Conservation (phyloP, 2,888 invertebrate genomes). For the Cyrtodaria siliqua region DNA sequence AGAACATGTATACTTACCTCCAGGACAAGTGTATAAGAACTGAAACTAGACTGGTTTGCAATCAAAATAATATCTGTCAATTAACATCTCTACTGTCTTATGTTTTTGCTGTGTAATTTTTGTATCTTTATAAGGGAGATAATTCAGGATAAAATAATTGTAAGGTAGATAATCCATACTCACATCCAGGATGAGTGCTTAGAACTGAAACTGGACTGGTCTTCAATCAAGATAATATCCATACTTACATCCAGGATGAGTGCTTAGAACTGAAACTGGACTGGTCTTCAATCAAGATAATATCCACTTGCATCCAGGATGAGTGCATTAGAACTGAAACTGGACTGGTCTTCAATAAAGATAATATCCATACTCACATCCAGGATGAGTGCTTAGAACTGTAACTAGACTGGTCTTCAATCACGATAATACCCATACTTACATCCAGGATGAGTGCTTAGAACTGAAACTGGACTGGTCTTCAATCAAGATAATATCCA, state of each 20-base stretch:
- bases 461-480: no score
- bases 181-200: no score
- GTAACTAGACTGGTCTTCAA: slow-evolving; percentile 92
- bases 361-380: slow-evolving; percentile 91
- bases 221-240: no score
- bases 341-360: slow-evolving; percentile 92
- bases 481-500: no score
- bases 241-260: slow-evolving; percentile 91
- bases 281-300: slow-evolving; percentile 95
- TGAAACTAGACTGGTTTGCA: slow-evolving; percentile 91
- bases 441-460: no score
- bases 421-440: slow-evolving; percentile 92
- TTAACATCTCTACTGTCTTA: no score
- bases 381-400: slow-evolving; percentile 95
- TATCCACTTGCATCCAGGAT: slow-evolving; percentile 92
- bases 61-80: slow-evolving; percentile 95
- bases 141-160: slow-evolving; percentile 94
- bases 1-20: no score
- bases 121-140: no score
- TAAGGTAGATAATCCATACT: slow-evolving; percentile 90
- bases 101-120: no score
- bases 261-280: slow-evolving; percentile 92
- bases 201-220: no score
- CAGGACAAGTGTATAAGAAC: slow-evolving; percentile 93
- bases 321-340: slow-evolving; percentile 93